phyloP scores from a whole-genome alignment of 1,140 invertebrate species.

The Halotydeus destructor region DNA sequence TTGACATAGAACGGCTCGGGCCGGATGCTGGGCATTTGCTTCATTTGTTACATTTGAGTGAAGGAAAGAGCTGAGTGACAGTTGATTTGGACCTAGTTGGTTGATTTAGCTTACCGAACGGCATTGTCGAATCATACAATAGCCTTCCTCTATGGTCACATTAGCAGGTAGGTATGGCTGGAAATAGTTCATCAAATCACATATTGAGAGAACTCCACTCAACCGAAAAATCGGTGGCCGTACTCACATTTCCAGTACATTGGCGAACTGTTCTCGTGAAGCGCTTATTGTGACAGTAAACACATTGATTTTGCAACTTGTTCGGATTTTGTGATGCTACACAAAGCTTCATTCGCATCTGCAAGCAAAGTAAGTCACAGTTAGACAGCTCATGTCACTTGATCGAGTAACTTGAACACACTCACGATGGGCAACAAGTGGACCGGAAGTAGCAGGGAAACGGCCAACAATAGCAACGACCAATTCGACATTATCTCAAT shows the following conservation, averaged over 20 bases:
- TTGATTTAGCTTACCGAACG: not conserved
- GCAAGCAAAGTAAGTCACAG: not conserved
- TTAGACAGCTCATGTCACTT: no score
- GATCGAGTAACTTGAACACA: no score
- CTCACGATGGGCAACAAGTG: no score
- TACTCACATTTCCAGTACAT: constrained; percentile 5
- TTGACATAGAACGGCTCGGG: not conserved
- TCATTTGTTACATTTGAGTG: not conserved
- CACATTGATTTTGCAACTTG: constrained; percentile 7
- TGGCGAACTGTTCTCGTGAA: constrained; percentile 2
- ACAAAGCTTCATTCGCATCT: constrained; percentile 5
- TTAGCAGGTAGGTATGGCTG: constrained; percentile 5
- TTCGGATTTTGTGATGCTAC: constrained; percentile 1
- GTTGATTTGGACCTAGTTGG: not conserved
- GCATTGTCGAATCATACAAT: constrained; percentile 6
- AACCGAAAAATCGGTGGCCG: no score
- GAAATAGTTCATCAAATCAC: not conserved
- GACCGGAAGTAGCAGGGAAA: no score
- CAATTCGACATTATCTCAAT: no score
- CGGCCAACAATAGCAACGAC: no score
- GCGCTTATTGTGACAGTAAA: constrained; percentile 1
- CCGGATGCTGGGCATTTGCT: constrained; percentile 4
- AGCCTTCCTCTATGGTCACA: constrained; percentile 2
- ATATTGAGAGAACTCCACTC: no score
- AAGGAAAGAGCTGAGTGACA: not conserved